These are phyloP conservation scores for Megaleporinus macrocephalus DNA, from an alignment of 2,113 vertebrate species.

Conservation along the genomic window DNA sequence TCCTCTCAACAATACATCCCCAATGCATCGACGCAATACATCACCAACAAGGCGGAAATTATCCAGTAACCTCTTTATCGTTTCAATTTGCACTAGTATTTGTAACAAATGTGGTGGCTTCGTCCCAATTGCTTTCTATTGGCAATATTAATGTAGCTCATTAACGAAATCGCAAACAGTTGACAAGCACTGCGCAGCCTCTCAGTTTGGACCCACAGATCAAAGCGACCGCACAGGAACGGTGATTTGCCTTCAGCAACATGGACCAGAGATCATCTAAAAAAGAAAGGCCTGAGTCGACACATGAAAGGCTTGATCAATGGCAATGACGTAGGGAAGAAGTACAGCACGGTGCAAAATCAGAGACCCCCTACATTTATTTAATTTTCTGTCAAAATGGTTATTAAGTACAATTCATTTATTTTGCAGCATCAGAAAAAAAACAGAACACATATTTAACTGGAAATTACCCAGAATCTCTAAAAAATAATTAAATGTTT, in stretches of 20 bases:
- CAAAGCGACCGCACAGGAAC: constrained; percentile 16
- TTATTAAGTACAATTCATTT: no score
- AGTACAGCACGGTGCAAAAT: background rate
- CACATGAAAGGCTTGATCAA: constrained; percentile 5
- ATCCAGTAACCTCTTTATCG: constrained; percentile 12
- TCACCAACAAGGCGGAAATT: constrained; percentile 22
- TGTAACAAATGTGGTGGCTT: constrained; percentile 15
- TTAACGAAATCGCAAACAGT: constrained; percentile 21
- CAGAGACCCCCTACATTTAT: background rate
- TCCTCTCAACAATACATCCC: constrained; percentile 24
- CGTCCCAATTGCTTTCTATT: constrained; percentile 10
- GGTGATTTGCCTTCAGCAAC: constrained; percentile 15
- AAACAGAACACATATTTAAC: no score
- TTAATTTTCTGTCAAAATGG: no score
- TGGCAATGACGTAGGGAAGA: background rate
- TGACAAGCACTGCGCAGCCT: constrained; percentile 12
- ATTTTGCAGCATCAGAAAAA: no score
- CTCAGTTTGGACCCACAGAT: constrained; percentile 22
- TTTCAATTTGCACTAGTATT: background rate
- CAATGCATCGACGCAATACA: constrained; percentile 3
- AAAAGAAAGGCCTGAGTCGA: constrained; percentile 7
- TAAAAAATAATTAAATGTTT: no score
- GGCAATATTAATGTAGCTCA: constrained; percentile 9
- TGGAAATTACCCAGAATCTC: no score
- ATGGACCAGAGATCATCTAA: background rate